Percentiles rank a stretch among this genome's conserved stretches.
Conservation (phyloP, 1,140 invertebrate species). For the Diachasmimorpha longicaudata region DNA sequence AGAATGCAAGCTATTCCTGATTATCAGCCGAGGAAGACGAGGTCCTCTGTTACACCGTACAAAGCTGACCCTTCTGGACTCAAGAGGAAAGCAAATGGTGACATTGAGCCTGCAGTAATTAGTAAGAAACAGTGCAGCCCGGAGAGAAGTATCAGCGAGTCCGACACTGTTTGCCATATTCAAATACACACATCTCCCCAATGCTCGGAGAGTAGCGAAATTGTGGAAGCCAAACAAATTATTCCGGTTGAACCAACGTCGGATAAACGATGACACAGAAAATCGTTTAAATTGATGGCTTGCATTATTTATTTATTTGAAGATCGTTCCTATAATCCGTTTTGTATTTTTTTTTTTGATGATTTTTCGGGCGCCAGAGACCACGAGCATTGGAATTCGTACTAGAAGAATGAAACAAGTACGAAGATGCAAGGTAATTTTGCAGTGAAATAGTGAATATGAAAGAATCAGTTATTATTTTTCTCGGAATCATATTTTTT, state of each 20-base stretch:
- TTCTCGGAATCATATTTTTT: too few species aligned
- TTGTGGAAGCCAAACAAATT: background rate
- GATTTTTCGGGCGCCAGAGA: background rate
- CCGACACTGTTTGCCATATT: slow-evolving; percentile 56
- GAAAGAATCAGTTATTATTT: too few species aligned
- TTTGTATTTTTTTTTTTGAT: background rate
- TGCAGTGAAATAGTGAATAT: too few species aligned
- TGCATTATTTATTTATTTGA: background rate
- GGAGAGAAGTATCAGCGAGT: slow-evolving; percentile 28
- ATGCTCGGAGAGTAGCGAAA: slow-evolving; percentile 20
- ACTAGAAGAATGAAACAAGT: too few species aligned
- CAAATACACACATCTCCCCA: slow-evolving; percentile 52
- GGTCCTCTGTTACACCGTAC: slow-evolving; percentile 52
- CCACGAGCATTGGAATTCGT: background rate
- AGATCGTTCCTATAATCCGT: background rate
- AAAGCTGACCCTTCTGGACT: slow-evolving; percentile 41
- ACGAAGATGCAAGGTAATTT: too few species aligned
- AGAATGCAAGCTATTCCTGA: slow-evolving; percentile 61
- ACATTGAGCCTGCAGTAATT: slow-evolving; percentile 19
- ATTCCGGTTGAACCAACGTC: slow-evolving; percentile 17
- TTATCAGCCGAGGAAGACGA: slow-evolving; percentile 61
- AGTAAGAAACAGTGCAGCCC: slow-evolving; percentile 20
- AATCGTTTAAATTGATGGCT: background rate
- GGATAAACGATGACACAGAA: slow-evolving; percentile 25
- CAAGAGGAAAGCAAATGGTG: slow-evolving; percentile 41